phyloP scores from a whole-genome alignment of 2,797 vertebrate genomes.

The Micropoecilia bifurca region DNA sequence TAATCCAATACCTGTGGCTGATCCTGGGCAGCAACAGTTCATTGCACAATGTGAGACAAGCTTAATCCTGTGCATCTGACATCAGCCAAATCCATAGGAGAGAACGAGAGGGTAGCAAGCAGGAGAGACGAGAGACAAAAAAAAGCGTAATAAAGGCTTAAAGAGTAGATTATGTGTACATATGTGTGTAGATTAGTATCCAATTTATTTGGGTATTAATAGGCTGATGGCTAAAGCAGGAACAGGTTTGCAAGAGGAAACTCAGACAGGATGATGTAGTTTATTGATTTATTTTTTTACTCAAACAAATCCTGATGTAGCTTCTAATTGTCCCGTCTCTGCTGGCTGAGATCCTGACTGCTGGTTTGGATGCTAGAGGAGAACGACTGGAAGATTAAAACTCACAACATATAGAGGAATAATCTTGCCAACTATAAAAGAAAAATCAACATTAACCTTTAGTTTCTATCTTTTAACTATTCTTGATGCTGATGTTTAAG shows the following conservation, averaged over 20 bases:
- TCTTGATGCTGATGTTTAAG: not conserved
- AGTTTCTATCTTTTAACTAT: not conserved
- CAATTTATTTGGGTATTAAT: conserved; percentile 37
- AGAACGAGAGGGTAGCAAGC: not conserved
- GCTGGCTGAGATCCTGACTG: conserved; percentile 2
- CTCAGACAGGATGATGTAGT: conserved; percentile 55
- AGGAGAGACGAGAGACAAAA: not conserved
- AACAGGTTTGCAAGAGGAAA: conserved; percentile 46
- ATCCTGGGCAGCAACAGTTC: conserved; percentile 21
- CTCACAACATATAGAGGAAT: conserved; percentile 12
- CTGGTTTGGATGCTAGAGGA: conserved; percentile 11
- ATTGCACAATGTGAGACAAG: conserved; percentile 47
- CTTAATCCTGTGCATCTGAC: conserved; percentile 57
- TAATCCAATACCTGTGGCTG: conserved; percentile 52
- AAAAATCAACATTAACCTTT: conserved; percentile 19
- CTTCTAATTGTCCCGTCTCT: conserved; percentile 1
- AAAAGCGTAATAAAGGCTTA: not conserved
- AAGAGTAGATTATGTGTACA: conserved; percentile 11
- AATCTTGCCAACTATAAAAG: conserved; percentile 1
- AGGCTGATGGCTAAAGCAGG: conserved; percentile 49
- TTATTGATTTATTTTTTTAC: conserved; percentile 45
- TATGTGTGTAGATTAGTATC: conserved; percentile 29
- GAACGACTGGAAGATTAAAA: conserved; percentile 8
- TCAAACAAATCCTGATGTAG: conserved; percentile 30
- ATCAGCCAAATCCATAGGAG: conserved; percentile 22